phyloP scores from a whole-genome alignment of 2,113 vertebrate genomes.

The Struthio camelus region DNA sequence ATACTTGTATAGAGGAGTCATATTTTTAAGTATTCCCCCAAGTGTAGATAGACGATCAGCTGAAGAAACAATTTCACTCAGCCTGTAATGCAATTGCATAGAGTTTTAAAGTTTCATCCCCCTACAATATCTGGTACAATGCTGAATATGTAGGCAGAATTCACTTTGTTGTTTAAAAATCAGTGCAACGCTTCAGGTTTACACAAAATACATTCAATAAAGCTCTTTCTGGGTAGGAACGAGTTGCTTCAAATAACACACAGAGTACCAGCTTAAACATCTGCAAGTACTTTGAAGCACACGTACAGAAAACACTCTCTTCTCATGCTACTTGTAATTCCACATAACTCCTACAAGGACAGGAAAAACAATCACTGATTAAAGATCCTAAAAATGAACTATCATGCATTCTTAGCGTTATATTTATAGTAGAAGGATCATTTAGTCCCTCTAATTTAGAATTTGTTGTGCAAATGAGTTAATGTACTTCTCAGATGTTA shows the following conservation, averaged over 20 bases:
- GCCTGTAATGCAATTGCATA: background rate
- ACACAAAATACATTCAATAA: fast-evolving
- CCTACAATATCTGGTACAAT: background rate
- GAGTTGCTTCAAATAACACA: background rate
- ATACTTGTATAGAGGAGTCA: background rate
- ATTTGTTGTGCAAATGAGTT: background rate
- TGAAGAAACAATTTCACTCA: background rate
- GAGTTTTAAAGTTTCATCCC: background rate
- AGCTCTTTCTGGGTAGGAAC: background rate
- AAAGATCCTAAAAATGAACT: background rate
- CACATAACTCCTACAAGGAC: background rate
- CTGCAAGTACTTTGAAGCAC: background rate
- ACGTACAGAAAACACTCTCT: background rate
- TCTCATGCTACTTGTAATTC: background rate
- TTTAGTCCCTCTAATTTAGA: background rate
- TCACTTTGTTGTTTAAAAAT: background rate
- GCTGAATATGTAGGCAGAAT: background rate
- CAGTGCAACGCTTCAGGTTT: background rate
- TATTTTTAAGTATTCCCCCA: background rate
- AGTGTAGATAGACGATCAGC: background rate
- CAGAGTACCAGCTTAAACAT: background rate
- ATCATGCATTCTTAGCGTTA: background rate
- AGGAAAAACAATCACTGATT: background rate
- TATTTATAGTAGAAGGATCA: background rate
- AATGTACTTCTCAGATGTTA: background rate